phyloP scores from a whole-genome alignment of 2,888 invertebrate genomes.

The Acanthosepion lycidas region DNA sequence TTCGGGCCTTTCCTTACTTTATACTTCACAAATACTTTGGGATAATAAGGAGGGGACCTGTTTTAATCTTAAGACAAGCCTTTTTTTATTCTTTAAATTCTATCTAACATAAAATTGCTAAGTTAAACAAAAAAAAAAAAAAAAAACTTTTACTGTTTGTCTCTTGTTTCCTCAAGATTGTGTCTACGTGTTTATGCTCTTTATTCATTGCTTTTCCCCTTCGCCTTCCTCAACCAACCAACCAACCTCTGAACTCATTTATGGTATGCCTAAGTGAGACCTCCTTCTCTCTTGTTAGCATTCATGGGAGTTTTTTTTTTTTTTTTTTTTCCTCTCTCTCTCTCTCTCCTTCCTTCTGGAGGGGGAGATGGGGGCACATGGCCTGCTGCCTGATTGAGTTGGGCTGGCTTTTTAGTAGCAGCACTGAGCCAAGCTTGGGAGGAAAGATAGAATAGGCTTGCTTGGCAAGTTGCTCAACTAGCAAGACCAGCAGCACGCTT shows the following conservation, averaged over 20 bases:
- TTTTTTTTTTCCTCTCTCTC: not conserved
- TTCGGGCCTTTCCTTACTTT: too few relatives aligned
- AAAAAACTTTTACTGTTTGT: not conserved
- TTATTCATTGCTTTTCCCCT: not conserved
- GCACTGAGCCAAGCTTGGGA: not conserved
- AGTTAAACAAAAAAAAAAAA: too few relatives aligned
- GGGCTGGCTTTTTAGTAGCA: conserved; percentile 20
- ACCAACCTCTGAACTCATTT: conserved; percentile 22
- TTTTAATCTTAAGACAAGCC: too few relatives aligned
- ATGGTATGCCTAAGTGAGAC: conserved; percentile 9
- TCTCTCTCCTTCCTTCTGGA: too few relatives aligned
- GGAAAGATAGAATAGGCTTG: not conserved
- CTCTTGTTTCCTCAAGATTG: not conserved
- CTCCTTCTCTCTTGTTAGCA: conserved; percentile 6
- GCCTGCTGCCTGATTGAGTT: not conserved
- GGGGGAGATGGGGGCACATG: not conserved
- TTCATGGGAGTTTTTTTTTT: not conserved
- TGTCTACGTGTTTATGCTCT: not conserved
- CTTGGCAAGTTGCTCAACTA: conserved; percentile 8
- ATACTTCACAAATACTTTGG: too few relatives aligned
- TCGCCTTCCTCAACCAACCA: not conserved
- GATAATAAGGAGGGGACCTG: too few relatives aligned
- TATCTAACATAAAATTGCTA: too few relatives aligned
- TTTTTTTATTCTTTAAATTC: too few relatives aligned
- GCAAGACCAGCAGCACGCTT: not conserved